Percentiles rank a stretch among this genome's conserved stretches.
Conservation (phyloP, 1,140 invertebrate species). For the Heliconius himera region DNA sequence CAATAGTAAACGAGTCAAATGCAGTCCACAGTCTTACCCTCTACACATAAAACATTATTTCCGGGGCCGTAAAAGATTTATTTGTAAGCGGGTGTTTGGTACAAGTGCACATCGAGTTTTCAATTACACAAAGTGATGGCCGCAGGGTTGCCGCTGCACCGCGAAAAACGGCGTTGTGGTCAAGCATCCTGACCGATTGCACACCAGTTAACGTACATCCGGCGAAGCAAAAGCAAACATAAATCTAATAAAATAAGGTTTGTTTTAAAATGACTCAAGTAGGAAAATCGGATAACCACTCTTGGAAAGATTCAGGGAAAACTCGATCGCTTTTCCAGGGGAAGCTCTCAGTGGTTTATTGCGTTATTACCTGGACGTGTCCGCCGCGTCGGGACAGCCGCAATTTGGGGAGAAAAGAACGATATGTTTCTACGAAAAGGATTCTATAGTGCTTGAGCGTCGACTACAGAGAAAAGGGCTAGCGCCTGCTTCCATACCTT, state of each 20-base stretch:
- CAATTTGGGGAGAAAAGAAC: constrained; percentile 77
- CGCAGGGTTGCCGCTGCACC: constrained; percentile 59
- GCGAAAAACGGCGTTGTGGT: constrained; percentile 71
- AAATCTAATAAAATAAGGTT: constrained; percentile 61
- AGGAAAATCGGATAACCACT: constrained; percentile 66
- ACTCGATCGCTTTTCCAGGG: constrained; percentile 78
- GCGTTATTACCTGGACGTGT: constrained; percentile 81
- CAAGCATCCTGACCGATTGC: constrained; percentile 65
- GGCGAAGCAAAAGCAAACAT: constrained; percentile 53
- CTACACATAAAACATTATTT: constrained; percentile 30
- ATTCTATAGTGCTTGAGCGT: constrained; percentile 67
- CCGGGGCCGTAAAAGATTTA: constrained; percentile 59
- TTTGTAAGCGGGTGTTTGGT: constrained; percentile 68
- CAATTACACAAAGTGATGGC: constrained; percentile 80
- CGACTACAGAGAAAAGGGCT: constrained; percentile 58
- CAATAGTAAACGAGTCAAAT: neutral
- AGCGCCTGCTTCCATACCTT: constrained; percentile 48
- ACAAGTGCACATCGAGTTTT: constrained; percentile 79
- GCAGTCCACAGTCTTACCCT: neutral
- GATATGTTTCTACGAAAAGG: constrained; percentile 75
- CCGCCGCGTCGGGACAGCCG: constrained; percentile 71
- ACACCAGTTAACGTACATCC: constrained; percentile 48
- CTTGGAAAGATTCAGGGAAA: constrained; percentile 76
- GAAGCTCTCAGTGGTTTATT: constrained; percentile 80
- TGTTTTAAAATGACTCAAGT: constrained; percentile 50